Conservation (phyloP, 2,888 invertebrate species). For the Cyaniris semiargus region DNA sequence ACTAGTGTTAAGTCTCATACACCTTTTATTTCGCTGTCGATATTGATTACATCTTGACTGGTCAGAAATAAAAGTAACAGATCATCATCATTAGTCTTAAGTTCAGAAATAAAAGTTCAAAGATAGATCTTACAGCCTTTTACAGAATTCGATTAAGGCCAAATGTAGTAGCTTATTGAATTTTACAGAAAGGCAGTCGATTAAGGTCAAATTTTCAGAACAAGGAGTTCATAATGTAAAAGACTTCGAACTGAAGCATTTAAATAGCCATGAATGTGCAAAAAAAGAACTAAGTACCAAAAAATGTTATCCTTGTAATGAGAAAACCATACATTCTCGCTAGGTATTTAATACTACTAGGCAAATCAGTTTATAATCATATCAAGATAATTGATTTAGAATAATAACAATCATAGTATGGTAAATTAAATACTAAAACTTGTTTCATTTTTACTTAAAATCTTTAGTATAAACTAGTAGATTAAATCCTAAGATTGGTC, state of each 20-base stretch:
- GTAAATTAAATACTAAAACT: too few species aligned
- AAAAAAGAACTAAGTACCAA: too few species aligned
- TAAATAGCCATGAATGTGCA: background rate
- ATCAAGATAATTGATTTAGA: too few species aligned
- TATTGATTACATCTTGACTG: background rate
- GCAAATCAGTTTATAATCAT: background rate
- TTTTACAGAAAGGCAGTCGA: constrained; percentile 2
- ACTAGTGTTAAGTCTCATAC: too few species aligned
- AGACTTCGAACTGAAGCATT: background rate
- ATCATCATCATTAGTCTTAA: background rate
- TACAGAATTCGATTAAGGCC: constrained; percentile 7
- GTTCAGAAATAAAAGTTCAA: background rate
- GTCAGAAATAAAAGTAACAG: background rate
- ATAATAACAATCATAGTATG: too few species aligned
- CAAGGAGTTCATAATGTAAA: background rate
- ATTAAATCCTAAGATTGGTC: too few species aligned
- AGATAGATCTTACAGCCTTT: background rate
- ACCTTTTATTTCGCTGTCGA: too few species aligned
- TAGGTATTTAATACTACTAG: background rate
- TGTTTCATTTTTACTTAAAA: too few species aligned
- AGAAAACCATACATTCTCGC: too few species aligned
- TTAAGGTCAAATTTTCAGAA: constrained; percentile 9
- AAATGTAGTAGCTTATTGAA: constrained; percentile 1
- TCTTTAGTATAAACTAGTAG: too few species aligned
- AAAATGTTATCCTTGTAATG: too few species aligned